phyloP scores from a whole-genome alignment of 2,888 invertebrate genomes.

The Encarsia formosa region DNA sequence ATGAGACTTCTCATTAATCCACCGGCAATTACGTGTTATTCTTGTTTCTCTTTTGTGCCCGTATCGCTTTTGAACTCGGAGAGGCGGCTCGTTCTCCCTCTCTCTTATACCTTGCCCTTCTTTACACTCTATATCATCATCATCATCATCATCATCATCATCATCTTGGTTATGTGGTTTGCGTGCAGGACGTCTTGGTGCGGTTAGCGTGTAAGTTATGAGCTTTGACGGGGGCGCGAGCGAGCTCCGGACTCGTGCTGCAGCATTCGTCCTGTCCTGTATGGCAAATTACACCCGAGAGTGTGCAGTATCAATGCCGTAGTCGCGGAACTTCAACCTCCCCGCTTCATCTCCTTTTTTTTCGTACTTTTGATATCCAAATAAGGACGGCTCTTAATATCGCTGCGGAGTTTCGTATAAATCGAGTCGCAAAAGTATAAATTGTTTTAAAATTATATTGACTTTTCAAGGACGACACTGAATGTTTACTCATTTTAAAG shows the following conservation, averaged over 20 bases:
- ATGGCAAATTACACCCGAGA: constrained; percentile 13
- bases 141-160: background rate
- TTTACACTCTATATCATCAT: constrained; percentile 16
- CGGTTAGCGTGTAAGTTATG: constrained; percentile 38
- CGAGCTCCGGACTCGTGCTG: background rate
- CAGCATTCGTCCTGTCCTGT: constrained; percentile 18
- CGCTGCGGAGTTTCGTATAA: no score
- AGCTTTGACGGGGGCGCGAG: constrained; percentile 38
- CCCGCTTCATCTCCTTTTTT: background rate
- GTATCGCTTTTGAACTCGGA: constrained; percentile 1
- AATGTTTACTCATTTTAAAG: no score
- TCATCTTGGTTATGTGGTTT: background rate
- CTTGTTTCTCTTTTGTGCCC: background rate
- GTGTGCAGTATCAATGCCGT: background rate
- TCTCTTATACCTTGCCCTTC: constrained; percentile 6
- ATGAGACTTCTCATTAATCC: constrained; percentile 52
- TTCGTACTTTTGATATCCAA: no score
- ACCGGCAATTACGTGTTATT: constrained; percentile 42
- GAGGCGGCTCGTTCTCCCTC: constrained; percentile 1
- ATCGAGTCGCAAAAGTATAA: no score
- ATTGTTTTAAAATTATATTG: no score
- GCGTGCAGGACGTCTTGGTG: constrained; percentile 11
- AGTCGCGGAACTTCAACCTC: no score
- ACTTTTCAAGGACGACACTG: no score
- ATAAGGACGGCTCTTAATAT: no score